Conservation (phyloP, 2,888 invertebrate species). For the Antheraea assamensis region DNA sequence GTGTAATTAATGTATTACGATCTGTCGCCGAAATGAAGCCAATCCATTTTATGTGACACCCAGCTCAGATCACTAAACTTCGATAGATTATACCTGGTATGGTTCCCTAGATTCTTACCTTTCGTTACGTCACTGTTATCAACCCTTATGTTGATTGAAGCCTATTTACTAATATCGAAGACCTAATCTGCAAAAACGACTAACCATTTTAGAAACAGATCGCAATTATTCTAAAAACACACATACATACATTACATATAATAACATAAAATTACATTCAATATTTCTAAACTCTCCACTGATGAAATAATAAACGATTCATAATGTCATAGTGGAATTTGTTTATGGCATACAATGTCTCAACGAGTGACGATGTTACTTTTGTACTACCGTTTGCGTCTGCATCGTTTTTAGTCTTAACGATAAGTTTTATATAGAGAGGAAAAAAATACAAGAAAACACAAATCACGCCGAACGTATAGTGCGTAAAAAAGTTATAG, state of each 20-base stretch:
- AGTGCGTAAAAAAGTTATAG: too few relatives aligned
- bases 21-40: slow-evolving; percentile 82
- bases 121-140: neutral
- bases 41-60: slow-evolving; percentile 74
- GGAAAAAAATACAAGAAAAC: too few relatives aligned
- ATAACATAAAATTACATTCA: slow-evolving; percentile 20
- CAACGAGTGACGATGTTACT: too few relatives aligned
- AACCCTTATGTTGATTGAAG: slow-evolving; percentile 30
- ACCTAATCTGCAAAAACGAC: slow-evolving; percentile 53
- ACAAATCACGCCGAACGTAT: too few relatives aligned
- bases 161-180: slow-evolving; percentile 39
- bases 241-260: slow-evolving; percentile 46
- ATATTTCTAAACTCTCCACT: slow-evolving; percentile 19
- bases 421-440: too few relatives aligned
- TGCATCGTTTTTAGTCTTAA: too few relatives aligned
- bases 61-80: slow-evolving; percentile 77
- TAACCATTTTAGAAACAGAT: slow-evolving; percentile 81
- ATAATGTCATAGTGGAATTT: neutral
- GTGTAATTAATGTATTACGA: slow-evolving; percentile 66
- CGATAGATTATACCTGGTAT: slow-evolving; percentile 29
- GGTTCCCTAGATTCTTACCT: slow-evolving; percentile 5
- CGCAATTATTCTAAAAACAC: slow-evolving; percentile 67
- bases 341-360: neutral
- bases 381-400: too few relatives aligned
- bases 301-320: neutral